Evolutionary conservation across 2,888 invertebrate genomes (phyloP), one percentile per base, ranked within the genome.

Genomic region (Eristalis tenax): DNA sequence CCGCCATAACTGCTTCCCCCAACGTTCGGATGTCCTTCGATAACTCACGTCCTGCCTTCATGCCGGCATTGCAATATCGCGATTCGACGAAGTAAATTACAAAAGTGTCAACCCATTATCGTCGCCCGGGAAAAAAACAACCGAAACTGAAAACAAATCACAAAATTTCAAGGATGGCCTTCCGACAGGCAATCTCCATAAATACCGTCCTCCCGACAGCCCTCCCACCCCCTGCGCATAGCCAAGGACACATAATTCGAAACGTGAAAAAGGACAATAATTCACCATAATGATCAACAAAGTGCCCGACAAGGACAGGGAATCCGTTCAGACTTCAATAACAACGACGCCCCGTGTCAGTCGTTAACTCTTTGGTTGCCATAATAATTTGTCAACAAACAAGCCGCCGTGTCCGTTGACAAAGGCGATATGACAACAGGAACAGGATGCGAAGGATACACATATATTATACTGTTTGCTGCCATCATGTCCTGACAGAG

Each of bases 341-440:
- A 28, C 18, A 38, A 38, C 66, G 75, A 66, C 75, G 66, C 65
- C 75, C 75, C 75, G 40, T 66, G 75, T 75, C 75, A 75, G 56
- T 26, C 66, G 75, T 59, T 50, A 50, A 50, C 50, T 50, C 50
- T 18, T 50, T 18, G 50, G 50, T 8, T n/a, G 18, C 50, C 18
- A 50, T 50, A 50, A 50, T 50, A 50, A 50, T 50, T 50, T 50
- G 50, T 50, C 50, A 50, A 18, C 50, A 18, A 8, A 50, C 68
- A 68, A 68, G 66, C 59, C 66, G 68, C 77, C 82, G 50, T 77
- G 81, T 85, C 81, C 71, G 75, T 28, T 69, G 71, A 69, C 79
- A 74, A 82, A 69, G 77, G 59, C 40, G 77, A 69, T 77, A 64
- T 81, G 59, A 74, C 85, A 81, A 57, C 73, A 64, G 40, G 43